Evolutionary conservation across 2,888 invertebrate genomes (phyloP), one percentile per base, ranked within the genome.

Genomic region (Galeopsomyia nigrocyanea): DNA sequence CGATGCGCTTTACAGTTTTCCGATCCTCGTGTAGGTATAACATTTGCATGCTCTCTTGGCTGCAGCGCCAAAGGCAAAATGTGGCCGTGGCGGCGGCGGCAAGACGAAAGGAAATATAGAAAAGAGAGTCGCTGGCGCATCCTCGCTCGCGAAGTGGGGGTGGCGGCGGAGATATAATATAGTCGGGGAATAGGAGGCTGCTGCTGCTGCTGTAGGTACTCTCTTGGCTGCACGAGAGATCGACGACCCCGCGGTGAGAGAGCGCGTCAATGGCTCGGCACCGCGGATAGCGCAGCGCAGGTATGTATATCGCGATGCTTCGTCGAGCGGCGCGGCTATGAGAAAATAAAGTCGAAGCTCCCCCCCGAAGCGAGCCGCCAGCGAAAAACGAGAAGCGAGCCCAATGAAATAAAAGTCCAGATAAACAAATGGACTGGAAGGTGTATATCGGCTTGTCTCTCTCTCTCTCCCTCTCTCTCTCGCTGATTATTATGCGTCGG

Each of bases 131-230:
- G 39, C 10, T 39, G 39, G 39, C 39, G 39, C 39, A 39, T 39
- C 39, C 39, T 39, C 7, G 3, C 3, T 10, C 5, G 39, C 13
- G 39, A 39, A 7, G 39, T 10, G 39, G 39, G 31, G 49, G 16
- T 71, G 73, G 72, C 65, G 70, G 63, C 47, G 65, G 73, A 65
- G 65, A 69, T 71, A 66, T 63, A 62, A 68, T 50, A 71, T 26
- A 31, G 64, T n/a, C 6, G n/a, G 61, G 62, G 71, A 49, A 65
- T 68, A 17, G 66, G 63, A 67, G 68, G 71, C 49, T 71, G 75
- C 58, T 19, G 39, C n/a, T 13, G n/a, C n/a, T n/a, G n/a, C n/a
- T n/a, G n/a, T n/a, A n/a, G n/a, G n/a, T n/a, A n/a, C n/a, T n/a
- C n/a, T n/a, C n/a, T n/a, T n/a, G n/a, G n/a, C n/a, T n/a, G 17